phyloP scores from a whole-genome alignment of 1,140 invertebrate species.

The Temnothorax longispinosus region DNA sequence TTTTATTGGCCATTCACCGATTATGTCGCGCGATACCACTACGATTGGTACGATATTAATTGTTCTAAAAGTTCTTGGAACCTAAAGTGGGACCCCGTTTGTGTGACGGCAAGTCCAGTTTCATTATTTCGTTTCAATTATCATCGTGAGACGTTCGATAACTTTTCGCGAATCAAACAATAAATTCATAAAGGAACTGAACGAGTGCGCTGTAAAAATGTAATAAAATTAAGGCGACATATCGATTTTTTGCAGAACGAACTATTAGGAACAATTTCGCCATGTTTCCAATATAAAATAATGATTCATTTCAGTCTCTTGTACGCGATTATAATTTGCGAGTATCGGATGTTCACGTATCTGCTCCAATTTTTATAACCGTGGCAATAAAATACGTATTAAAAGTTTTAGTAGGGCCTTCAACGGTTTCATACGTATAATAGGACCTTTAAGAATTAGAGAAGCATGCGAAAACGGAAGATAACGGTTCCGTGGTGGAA shows the following conservation, averaged over 20 bases:
- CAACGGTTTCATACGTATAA: background rate
- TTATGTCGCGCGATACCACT: slow-evolving; percentile 50
- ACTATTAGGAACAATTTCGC: slow-evolving; percentile 48
- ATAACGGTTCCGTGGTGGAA: slow-evolving; percentile 7
- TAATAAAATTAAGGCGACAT: slow-evolving; percentile 18
- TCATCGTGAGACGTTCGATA: slow-evolving; percentile 42
- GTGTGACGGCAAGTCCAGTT: slow-evolving; percentile 5
- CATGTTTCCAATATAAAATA: slow-evolving; percentile 24
- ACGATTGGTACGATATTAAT: slow-evolving; percentile 35
- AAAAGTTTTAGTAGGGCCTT: background rate
- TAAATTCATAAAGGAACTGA: background rate
- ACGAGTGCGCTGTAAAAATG: background rate
- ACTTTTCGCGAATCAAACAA: slow-evolving; percentile 7
- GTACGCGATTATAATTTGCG: slow-evolving; percentile 27
- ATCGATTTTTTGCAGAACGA: slow-evolving; percentile 4
- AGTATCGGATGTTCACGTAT: background rate
- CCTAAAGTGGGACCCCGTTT: slow-evolving; percentile 8
- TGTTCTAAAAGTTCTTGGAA: slow-evolving; percentile 38
- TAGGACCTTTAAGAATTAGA: background rate
- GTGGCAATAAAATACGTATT: background rate
- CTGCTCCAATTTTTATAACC: background rate
- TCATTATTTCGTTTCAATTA: slow-evolving; percentile 36
- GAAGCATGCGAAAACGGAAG: slow-evolving; percentile 30
- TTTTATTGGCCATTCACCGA: slow-evolving; percentile 52
- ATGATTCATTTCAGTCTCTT: slow-evolving; percentile 56